Percentiles rank a stretch among this genome's conserved stretches.
These are phyloP conservation scores for Pseudopodoces humilis DNA, from an alignment of 2,113 vertebrate genomes.

Conservation along the genomic window DNA sequence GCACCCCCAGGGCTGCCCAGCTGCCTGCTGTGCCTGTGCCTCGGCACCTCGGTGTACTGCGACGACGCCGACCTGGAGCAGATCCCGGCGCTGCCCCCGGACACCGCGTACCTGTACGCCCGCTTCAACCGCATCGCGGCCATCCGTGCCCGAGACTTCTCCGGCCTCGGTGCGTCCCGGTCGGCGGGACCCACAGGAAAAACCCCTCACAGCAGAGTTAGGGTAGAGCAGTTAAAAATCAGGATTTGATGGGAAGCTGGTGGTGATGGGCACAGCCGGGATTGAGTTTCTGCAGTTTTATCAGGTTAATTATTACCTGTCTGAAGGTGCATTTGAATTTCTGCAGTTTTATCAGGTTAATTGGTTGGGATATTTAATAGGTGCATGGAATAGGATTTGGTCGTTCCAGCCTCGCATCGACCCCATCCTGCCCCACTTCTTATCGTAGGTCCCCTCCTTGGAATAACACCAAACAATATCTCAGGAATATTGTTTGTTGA, in stretches of 20 bases:
- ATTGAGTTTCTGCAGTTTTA: neutral
- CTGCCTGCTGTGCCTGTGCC: conserved; percentile 81
- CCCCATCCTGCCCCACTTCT: neutral
- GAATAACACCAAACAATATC: neutral
- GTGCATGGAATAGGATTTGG: neutral
- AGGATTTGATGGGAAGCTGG: accelerated
- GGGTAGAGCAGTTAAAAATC: accelerated
- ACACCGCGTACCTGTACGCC: conserved; percentile 78
- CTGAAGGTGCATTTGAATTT: neutral
- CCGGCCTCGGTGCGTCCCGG: conserved; percentile 70
- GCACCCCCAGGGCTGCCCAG: conserved; percentile 73
- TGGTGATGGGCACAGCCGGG: accelerated
- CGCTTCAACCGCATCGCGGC: conserved; percentile 80
- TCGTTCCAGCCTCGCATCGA: neutral
- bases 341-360: neutral
- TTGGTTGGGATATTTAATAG: neutral
- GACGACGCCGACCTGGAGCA: conserved; percentile 71
- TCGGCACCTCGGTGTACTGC: conserved; percentile 82
- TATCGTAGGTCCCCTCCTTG: accelerated
- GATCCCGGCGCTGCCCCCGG: conserved; percentile 77
- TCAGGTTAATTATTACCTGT: neutral
- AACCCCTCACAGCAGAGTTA: accelerated
- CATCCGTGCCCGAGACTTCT: conserved; percentile 70
- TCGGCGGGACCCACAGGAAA: accelerated
- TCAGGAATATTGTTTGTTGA: neutral